A percentile compares a stretch with the other conserved stretches of the same genome.
Conservation (phyloP, 2,888 invertebrate genomes). For the Hypercompe scribonia region DNA sequence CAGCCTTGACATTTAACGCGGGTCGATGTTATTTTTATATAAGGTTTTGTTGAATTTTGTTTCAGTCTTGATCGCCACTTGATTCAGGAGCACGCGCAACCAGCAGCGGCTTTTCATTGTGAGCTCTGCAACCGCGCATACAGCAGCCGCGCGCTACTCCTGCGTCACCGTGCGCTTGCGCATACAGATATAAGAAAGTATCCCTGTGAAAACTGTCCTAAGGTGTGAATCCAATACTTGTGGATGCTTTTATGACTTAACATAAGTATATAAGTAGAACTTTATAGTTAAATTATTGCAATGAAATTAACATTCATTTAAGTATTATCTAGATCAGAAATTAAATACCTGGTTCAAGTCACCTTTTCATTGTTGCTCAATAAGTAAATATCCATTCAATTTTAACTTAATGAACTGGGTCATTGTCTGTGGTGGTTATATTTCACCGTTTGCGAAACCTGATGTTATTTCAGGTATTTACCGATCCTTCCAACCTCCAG, state of each 20-base stretch:
- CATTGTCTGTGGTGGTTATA: conserved; percentile 42
- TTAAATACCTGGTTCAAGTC: conserved; percentile 22
- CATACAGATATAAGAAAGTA: conserved; percentile 95
- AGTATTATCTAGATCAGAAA: conserved; percentile 26
- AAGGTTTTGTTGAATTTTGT: conserved; percentile 56
- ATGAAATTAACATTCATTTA: neutral
- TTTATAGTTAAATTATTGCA: neutral
- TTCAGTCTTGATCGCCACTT: conserved; percentile 94
- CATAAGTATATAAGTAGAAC: conserved; percentile 14
- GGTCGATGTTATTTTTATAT: conserved; percentile 47
- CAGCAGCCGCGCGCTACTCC: conserved; percentile 92
- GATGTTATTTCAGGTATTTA: conserved; percentile 93
- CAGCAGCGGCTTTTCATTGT: conserved; percentile 92
- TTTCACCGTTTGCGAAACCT: conserved; percentile 80
- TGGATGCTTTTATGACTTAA: conserved; percentile 16
- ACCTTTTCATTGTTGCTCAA: conserved; percentile 19
- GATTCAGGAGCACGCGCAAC: conserved; percentile 92
- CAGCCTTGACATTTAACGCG: conserved; percentile 50
- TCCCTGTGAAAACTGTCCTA: conserved; percentile 96
- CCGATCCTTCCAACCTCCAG: conserved; percentile 98
- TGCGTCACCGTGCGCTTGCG: conserved; percentile 93
- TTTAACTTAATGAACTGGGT: conserved; percentile 43
- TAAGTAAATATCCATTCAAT: conserved; percentile 22
- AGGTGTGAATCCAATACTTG: conserved; percentile 84
- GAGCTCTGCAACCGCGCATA: conserved; percentile 94